Evolutionary conservation across 2,113 vertebrate species (phyloP).

Genomic region (Zosterops japonicus): DNA sequence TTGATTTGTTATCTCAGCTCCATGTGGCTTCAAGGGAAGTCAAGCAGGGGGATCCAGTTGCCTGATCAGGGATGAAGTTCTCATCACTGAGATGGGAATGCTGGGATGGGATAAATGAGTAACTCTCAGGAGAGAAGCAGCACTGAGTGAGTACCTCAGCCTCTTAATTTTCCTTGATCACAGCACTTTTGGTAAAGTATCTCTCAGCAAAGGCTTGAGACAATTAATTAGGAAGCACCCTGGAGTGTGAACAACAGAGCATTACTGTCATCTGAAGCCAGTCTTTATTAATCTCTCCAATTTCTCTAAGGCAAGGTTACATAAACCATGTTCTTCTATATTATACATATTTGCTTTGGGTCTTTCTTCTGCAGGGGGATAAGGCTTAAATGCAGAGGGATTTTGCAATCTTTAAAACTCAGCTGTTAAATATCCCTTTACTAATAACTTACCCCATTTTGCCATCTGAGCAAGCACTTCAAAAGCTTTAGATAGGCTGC

Average conservation of each 20-base stretch:
- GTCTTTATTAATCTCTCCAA: constrained; percentile 1
- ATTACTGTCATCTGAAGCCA: neutral
- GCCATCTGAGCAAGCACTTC: neutral
- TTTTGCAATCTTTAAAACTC: neutral
- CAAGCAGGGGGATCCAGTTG: neutral
- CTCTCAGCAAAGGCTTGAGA: constrained; percentile 15
- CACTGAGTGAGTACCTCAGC: neutral
- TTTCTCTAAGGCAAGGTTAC: constrained; percentile 9
- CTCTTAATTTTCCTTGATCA: constrained; percentile 23
- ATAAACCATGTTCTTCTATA: neutral
- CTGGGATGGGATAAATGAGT: neutral
- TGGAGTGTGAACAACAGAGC: constrained; percentile 3
- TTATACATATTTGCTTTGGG: neutral
- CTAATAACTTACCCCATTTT: neutral
- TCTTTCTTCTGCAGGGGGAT: neutral
- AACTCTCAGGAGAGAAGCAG: neutral
- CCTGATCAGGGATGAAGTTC: neutral
- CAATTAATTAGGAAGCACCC: constrained; percentile 41
- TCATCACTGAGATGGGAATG: neutral
- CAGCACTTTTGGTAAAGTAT: constrained; percentile 11
- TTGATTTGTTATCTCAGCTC: neutral
- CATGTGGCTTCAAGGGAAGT: neutral
- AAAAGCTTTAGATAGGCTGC: neutral
- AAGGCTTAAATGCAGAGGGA: neutral
- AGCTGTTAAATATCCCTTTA: neutral